Base-by-base conservation (phyloP, 2,888 invertebrate species). In the Pogonocherus hispidulus region DNA sequence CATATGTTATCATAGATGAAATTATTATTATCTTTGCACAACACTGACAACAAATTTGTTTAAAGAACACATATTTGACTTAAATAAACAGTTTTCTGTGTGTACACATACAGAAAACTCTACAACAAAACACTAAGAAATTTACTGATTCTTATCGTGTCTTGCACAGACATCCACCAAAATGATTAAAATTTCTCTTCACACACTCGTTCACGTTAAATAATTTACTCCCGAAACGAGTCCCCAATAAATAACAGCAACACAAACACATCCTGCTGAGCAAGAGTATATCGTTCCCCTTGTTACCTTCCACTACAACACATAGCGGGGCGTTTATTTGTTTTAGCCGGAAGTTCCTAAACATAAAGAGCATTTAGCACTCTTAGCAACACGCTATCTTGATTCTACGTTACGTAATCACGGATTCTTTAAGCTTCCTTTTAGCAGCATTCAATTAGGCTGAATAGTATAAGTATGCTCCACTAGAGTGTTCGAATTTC, bases 291-390 rank as follows among this genome's bases (percentile, higher is more conserved):
- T 19, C 8, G 22, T 47, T 47, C 6, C n/a, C 20, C 22, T 20
- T 47, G 22, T 22, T 20, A 9, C 20, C 20, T 22, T 47, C 47
- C 6, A 14, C 20, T 2, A 8, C 47, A 20, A 14, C 19, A 18
- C 6, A 18, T 3, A 4, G 2, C 19, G 18, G 18, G 18, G 16
- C 22, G 47, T 47, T 47, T 22, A 22, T 47, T 47, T 47, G 47
- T 47, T 47, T 19, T 14, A 8, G 19, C 0, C 6, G 47, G 22
- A 47, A 47, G 20, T 47, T 47, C 20, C 18, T 9, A 47, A 47
- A 47, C 22, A 47, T 47, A 47, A 47, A 47, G 47, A 20, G 47
- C 47, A 20, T 18, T 47, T 47, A 47, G 47, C 22, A 47, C 47
- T 47, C 20, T 20, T 47, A 20, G 47, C 22, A 18, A 8, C 19